phyloP scores from a whole-genome alignment of 2,113 vertebrate genomes.

The Chionis minor region DNA sequence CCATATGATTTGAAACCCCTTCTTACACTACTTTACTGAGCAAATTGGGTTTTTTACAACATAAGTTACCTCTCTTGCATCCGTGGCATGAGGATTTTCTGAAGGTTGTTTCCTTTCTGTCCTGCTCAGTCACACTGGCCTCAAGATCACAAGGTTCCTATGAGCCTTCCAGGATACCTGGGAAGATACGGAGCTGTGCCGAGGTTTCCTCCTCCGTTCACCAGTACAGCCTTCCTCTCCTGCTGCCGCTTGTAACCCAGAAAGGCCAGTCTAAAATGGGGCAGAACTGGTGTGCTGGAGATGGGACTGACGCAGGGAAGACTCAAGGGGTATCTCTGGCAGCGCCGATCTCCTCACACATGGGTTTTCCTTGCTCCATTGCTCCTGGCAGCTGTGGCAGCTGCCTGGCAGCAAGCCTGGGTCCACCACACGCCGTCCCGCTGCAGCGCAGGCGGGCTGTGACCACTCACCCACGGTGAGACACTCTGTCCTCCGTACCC shows the following conservation, averaged over 20 bases:
- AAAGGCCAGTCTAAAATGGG: background rate
- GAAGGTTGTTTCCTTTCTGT: background rate
- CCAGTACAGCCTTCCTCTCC: background rate
- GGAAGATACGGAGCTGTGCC: background rate
- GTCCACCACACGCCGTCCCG: fast-evolving
- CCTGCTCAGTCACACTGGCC: background rate
- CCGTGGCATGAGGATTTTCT: background rate
- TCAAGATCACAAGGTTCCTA: background rate
- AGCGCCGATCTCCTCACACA: fast-evolving
- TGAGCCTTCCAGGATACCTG: background rate
- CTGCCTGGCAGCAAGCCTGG: background rate
- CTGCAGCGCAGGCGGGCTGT: background rate
- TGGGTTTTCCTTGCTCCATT: background rate
- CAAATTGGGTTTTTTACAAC: fast-evolving
- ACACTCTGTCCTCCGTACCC: background rate
- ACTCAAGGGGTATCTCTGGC: fast-evolving
- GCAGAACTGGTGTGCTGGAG: background rate
- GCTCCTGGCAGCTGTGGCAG: background rate
- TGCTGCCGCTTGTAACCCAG: background rate
- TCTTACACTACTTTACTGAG: background rate
- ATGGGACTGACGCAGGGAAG: background rate
- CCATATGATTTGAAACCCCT: background rate
- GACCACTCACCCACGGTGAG: background rate
- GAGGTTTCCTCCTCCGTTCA: background rate
- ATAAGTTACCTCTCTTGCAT: background rate